Conservation (phyloP, 2,113 vertebrate genomes). For the Ranitomeya imitator region DNA sequence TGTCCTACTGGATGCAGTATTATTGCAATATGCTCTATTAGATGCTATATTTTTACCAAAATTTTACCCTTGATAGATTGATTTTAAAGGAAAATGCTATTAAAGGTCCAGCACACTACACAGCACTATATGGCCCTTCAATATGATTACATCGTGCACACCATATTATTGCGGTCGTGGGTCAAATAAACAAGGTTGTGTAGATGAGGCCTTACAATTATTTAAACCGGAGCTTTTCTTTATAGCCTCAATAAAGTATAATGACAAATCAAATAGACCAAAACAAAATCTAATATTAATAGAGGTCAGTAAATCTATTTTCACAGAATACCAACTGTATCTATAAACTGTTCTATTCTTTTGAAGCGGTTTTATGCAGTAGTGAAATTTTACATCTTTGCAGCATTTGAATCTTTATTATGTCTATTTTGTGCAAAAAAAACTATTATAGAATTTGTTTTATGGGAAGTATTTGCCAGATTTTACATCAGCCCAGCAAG, state of each 20-base stretch:
- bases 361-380: background rate
- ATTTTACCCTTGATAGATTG: too few species aligned
- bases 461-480: slow-evolving; percentile 12
- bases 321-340: background rate
- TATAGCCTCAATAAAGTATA: background rate
- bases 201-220: background rate
- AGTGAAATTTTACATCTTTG: slow-evolving; percentile 4
- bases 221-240: background rate
- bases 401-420: slow-evolving; percentile 26
- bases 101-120: too few species aligned
- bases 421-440: background rate
- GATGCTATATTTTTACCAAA: too few species aligned
- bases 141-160: background rate
- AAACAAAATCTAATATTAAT: slow-evolving; percentile 8
- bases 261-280: background rate
- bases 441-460: slow-evolving; percentile 11
- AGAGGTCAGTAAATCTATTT: background rate
- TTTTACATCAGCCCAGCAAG: slow-evolving; percentile 36
- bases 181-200: background rate
- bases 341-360: background rate
- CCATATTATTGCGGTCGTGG: background rate
- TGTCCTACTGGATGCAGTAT: too few species aligned
- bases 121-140: too few species aligned
- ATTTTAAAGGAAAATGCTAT: too few species aligned
- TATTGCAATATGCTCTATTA: too few species aligned